Evolutionary conservation across 2,888 invertebrate species (phyloP), one percentile per base, ranked within the genome.

Genomic region (Lasioglossum vierecki): DNA sequence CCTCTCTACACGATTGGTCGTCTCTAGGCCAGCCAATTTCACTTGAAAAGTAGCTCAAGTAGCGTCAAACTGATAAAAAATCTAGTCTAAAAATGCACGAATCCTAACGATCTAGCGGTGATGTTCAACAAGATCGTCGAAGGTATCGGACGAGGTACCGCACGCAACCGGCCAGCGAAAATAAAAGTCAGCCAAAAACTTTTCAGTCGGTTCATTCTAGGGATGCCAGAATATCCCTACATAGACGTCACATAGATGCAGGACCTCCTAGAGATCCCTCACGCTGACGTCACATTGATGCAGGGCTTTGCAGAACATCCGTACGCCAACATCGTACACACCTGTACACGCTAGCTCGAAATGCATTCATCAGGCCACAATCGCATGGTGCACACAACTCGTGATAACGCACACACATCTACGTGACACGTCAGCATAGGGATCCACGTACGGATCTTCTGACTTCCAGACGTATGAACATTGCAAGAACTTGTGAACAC

Each of bases 121-220:
- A 11, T n/a, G 57, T n/a, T 11, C n/a, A n/a, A 57, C n/a, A n/a
- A 57, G n/a, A n/a, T n/a, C n/a, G 4, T 30, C 30, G 1, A 30
- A 30, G 30, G 30, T 30, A 9, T 76, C 82, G 49, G 83, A 74
- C 82, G 49, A 82, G 83, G 83, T 85, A 88, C 82, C 73, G 68
- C 82, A 79, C 83, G 85, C 76, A 82, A 88, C 83, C 84, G 88
- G 72, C 79, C 63, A 85, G 76, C 88, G 80, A 88, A 22, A 88
- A 86, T 88, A 88, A 88, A 73, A 79, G 71, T 60, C 80, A 78
- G 80, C 68, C 77, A 66, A 84, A 80, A 75, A 49, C 79, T 73
- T 74, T 73, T 87, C 86, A 81, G 84, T 86, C 88, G 68, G 79
- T 79, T 83, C 63, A n/a, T n/a, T 57, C 57, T n/a, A 63, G 30